Percentiles rank a stretch among this genome's conserved stretches.
These are phyloP conservation scores for Pharmacophagus antenor DNA, from an alignment of 2,888 invertebrate species.

Conservation along the genomic window DNA sequence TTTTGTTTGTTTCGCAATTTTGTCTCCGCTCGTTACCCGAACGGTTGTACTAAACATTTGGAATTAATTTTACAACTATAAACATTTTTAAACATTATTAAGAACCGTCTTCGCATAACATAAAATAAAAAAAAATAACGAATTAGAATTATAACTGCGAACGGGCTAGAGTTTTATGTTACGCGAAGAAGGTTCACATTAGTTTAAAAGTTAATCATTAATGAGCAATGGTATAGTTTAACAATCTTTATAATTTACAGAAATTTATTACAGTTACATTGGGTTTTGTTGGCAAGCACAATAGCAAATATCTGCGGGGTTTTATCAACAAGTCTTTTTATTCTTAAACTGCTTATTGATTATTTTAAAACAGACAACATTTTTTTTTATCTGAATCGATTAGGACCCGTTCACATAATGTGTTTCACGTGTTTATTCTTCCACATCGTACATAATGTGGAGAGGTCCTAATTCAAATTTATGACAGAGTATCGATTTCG, in stretches of 20 bases:
- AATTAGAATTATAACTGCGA: conserved; percentile 1
- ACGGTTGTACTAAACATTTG: conserved; percentile 23
- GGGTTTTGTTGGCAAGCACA: conserved; percentile 10
- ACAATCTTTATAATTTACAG: conserved; percentile 25
- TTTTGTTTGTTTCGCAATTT: conserved; percentile 63
- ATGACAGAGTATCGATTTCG: conserved; percentile 43
- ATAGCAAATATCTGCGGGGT: conserved; percentile 21
- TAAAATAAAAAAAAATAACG: conserved; percentile 13
- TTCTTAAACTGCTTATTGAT: conserved; percentile 30
- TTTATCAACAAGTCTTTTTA: conserved; percentile 33
- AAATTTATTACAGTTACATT: conserved; percentile 17
- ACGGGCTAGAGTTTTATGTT: conserved; percentile 14
- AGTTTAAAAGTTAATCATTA: conserved; percentile 18
- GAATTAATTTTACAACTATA: conserved; percentile 25
- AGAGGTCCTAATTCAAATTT: conserved; percentile 56
- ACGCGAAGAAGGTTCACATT: conserved; percentile 21
- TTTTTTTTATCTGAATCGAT: conserved; percentile 29
- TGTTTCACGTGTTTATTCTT: conserved; percentile 34
- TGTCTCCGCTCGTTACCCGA: conserved; percentile 58
- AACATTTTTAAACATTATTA: conserved; percentile 23
- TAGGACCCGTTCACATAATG: conserved; percentile 54
- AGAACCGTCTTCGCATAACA: conserved; percentile 25
- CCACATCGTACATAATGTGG: conserved; percentile 47
- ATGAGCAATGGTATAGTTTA: conserved; percentile 30
- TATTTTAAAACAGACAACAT: conserved; percentile 28